phyloP scores from a whole-genome alignment of 2,797 vertebrate species.

The Clarias fuscus region DNA sequence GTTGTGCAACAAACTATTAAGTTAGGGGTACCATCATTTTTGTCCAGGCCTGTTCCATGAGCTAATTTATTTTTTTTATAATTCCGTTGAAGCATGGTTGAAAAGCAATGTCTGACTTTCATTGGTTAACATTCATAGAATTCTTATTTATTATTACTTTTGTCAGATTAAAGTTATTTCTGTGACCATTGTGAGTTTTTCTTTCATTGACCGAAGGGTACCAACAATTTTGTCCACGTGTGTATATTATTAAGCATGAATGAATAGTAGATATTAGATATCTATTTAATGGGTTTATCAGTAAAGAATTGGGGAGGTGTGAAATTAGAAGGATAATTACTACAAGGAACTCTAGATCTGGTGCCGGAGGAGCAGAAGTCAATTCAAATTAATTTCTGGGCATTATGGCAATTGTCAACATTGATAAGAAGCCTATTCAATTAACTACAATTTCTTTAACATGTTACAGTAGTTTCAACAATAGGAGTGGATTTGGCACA shows the following conservation, averaged over 20 bases:
- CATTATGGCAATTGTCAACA: neutral
- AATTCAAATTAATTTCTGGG: neutral
- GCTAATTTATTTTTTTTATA: too few relatives aligned
- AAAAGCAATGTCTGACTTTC: too few relatives aligned
- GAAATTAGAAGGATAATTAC: neutral
- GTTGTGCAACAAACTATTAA: too few relatives aligned
- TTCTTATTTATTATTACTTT: too few relatives aligned
- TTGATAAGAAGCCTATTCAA: neutral
- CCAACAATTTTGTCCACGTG: too few relatives aligned
- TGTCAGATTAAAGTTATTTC: too few relatives aligned
- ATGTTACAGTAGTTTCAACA: neutral
- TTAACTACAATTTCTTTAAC: neutral
- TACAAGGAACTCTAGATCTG: neutral
- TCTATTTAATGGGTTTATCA: neutral
- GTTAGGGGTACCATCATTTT: too few relatives aligned
- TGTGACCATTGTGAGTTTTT: too few relatives aligned
- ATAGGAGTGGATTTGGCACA: neutral
- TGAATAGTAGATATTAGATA: neutral
- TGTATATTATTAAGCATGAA: neutral
- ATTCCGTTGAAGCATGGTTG: too few relatives aligned
- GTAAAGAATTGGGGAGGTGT: neutral
- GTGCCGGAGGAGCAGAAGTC: neutral
- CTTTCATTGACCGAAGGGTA: too few relatives aligned
- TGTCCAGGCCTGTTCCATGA: too few relatives aligned
- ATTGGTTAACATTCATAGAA: too few relatives aligned